Evolutionary conservation across 1,140 invertebrate genomes (phyloP), one percentile per base, ranked within the genome.

Genomic region (Drosophila lacteicornis): DNA sequence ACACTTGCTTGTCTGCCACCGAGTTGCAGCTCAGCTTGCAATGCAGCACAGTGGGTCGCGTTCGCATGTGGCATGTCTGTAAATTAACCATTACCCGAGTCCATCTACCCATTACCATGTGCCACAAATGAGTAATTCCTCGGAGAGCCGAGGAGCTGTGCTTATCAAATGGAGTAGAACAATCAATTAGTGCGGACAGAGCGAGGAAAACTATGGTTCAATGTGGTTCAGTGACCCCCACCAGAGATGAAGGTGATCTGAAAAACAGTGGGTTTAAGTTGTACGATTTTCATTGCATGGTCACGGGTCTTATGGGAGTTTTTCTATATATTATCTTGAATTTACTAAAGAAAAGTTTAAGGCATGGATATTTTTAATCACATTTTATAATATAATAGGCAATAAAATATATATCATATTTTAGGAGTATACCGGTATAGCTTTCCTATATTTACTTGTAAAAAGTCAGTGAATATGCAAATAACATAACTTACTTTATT

Each of bases 1-100:
- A 81, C 78, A 76, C 74, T 76, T 76, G 74, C 73, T 76, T 76
- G 74, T 76, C 74, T 60, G 70, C 55, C 55, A 73, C 70, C 69
- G 68, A 17, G 57, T 61, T 49, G 27, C 56, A 43, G 13, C 25
- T 61, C 50, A 38, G 17, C 49, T 74, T 62, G 46, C 69, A 75
- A 75, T 76, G 73, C 60, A 55, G 74, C 74, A 76, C 74, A 76
- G 74, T 76, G 74, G 74, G 56, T 75, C 68, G 57, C 40, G 74
- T 47, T 74, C 57, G 57, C 40, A 59, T 51, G 55, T 46, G 45
- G 53, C 45, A 22, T 25, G 63, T 59, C 38, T 25, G 45, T 25
- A 46, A 58, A 73, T 73, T 73, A 73, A 73, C 70, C 45, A 73
- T 68, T 68, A 49, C 46, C 38, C 43, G 53, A 60, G 45, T 58